Conservation (phyloP, 2,797 vertebrate genomes). For the Columba guinea region DNA sequence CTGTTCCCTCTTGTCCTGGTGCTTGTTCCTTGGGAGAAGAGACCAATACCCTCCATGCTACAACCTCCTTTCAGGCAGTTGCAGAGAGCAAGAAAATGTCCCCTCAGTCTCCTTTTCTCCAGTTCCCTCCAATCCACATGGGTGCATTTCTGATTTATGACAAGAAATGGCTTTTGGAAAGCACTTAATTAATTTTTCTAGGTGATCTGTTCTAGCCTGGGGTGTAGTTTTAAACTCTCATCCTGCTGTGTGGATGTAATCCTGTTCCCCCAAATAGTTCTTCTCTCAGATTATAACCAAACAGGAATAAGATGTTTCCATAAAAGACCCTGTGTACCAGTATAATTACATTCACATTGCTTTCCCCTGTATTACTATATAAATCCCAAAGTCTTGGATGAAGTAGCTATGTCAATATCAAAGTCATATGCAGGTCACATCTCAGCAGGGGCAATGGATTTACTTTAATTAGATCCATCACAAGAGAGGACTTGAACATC, state of each 20-base stretch:
- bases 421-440: neutral
- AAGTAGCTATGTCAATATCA: neutral
- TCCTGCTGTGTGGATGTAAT: neutral
- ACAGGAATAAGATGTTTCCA: neutral
- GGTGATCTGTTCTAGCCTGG: neutral
- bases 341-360: neutral
- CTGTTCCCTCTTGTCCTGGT: no score
- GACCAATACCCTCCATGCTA: no score
- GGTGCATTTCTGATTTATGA: neutral
- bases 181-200: neutral
- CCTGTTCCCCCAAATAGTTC: neutral
- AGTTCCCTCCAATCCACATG: neutral
- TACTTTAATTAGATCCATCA: conserved; percentile 93
- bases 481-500: conserved; percentile 94
- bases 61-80: no score
- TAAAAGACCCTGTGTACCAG: neutral
- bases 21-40: no score
- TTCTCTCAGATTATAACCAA: neutral
- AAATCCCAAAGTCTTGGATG: neutral
- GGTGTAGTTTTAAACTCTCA: neutral
- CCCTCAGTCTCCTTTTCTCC: no score
- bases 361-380: neutral
- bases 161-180: neutral
- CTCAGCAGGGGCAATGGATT: neutral
- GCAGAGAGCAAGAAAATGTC: no score